Conservation (phyloP, 2,113 vertebrate genomes). For the Heteronetta atricapilla region DNA sequence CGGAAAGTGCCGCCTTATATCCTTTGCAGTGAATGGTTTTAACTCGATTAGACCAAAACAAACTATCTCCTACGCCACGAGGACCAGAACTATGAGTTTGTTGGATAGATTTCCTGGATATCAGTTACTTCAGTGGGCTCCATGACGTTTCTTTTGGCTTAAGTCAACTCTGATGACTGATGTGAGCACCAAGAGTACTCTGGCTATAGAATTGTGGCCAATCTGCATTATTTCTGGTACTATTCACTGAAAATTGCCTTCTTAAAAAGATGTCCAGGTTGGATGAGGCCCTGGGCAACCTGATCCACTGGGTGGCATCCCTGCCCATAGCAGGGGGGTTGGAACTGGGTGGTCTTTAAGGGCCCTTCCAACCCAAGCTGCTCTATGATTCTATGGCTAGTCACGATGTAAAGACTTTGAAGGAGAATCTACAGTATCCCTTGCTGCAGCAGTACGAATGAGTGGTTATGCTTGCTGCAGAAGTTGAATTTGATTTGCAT, state of each 20-base stretch:
- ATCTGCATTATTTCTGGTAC: not conserved
- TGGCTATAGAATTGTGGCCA: accelerated
- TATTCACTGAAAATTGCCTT: not conserved
- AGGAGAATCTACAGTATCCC: not conserved
- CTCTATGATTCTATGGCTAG: no score
- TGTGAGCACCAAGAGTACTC: accelerated
- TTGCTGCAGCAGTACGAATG: not conserved
- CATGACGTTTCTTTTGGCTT: not conserved
- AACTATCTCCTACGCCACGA: not conserved
- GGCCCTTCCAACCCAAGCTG: no score
- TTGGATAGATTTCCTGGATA: no score
- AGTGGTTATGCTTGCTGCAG: not conserved
- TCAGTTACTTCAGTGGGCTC: not conserved
- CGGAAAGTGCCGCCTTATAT: slow-evolving; percentile 98
- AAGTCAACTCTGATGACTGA: accelerated
- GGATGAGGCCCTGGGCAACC: no score
- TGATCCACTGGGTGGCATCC: no score
- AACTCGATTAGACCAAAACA: not conserved
- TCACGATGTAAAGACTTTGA: not conserved
- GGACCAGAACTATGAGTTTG: not conserved
- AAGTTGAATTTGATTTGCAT: not conserved
- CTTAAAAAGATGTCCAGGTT: not conserved
- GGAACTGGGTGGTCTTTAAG: no score
- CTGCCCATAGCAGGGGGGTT: no score
- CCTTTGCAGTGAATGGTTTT: slow-evolving; percentile 68